Base-by-base conservation (phyloP, 2,888 invertebrate genomes). In the Epirrita christyi region DNA sequence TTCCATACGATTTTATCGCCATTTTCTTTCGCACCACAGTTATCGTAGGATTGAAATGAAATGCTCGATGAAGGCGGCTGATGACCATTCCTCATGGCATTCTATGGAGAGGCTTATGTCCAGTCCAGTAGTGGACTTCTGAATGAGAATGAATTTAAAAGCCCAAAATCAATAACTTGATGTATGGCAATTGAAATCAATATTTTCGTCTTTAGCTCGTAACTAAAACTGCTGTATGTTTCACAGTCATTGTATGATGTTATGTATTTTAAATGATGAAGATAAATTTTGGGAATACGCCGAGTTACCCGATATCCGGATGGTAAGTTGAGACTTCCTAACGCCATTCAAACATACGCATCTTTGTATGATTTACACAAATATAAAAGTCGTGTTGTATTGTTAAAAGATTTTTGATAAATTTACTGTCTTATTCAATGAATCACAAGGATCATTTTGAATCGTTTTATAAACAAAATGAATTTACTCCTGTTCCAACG, bases 291-390 rank as follows among this genome's bases (percentile, higher is more conserved):
- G 38, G 49, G 56, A 63, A 60, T 49, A 45, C 43, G 11, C 44
- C 51, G 64, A 53, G 67, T 62, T 47, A 67, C 53, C 50, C 36
- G 67, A 67, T 67, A 63, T 63, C 65, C 65, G 65, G 65, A 62
- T 53, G 54, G 67, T 67, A 67, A 67, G 48, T 8, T 48, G 65
- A 67, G 14, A 63, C 62, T 63, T 65, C 67, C 65, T 57, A 47
- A 47, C 10, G 40, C 54, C 48, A 58, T 64, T 43, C 34, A 45
- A 41, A 55, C 42, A 43, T 44, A 34, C 52, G 40, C 50, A 43
- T 32, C 52, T 59, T 65, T 47, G 28, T 58, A 57, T 61, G 59
- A 62, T 64, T 63, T 62, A 67, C 37, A 52, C 34, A 56, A 56
- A 45, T 42, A 47, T 47, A 54, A 59, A 54, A 29, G 40, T 47